phyloP scores from a whole-genome alignment of 2,113 vertebrate species.

The Promerops cafer region DNA sequence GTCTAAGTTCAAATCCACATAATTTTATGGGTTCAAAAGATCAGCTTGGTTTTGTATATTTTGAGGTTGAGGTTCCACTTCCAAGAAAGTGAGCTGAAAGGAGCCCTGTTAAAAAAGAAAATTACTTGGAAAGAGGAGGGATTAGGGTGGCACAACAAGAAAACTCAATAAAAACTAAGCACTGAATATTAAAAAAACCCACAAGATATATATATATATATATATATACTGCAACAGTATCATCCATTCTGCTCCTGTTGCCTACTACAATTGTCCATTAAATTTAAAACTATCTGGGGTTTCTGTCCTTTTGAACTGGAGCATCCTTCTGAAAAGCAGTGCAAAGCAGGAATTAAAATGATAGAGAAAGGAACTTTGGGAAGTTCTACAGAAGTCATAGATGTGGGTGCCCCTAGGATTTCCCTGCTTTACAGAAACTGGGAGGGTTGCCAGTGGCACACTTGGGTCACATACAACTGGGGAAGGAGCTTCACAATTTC shows the following conservation, averaged over 20 bases:
- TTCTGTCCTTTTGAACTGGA: neutral
- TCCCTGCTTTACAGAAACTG: neutral
- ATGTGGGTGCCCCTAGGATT: neutral
- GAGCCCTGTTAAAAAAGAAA: neutral
- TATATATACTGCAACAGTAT: neutral
- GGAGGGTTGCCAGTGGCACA: neutral
- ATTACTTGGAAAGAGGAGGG: neutral
- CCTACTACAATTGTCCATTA: neutral
- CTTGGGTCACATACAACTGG: neutral
- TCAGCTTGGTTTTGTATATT: neutral
- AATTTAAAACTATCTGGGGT: neutral
- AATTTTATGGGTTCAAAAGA: slow-evolving; percentile 1
- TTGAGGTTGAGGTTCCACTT: neutral
- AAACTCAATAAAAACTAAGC: neutral
- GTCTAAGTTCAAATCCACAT: neutral
- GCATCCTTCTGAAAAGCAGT: neutral
- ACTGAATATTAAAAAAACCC: neutral
- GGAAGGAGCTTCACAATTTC: neutral
- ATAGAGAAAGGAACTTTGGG: neutral
- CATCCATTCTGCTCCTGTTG: neutral
- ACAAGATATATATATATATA: too few relatives aligned
- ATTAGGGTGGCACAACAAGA: neutral
- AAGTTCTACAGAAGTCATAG: neutral
- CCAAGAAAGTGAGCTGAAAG: neutral
- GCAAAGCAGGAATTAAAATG: neutral